Conservation (phyloP, 2,113 vertebrate genomes). For the Pygoscelis antarcticus region DNA sequence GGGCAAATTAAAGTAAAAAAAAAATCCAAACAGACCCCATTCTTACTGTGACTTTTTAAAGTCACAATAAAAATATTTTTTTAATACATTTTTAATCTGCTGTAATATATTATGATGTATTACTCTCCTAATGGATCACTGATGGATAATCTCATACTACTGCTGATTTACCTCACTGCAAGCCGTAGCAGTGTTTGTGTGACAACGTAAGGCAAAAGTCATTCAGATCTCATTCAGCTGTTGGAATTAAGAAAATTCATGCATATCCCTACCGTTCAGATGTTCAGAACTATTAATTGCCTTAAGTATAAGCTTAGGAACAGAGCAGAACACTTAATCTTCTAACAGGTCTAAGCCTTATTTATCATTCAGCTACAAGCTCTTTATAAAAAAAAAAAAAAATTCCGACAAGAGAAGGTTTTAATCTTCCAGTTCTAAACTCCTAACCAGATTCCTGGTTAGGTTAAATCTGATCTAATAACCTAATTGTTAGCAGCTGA, state of each 20-base stretch:
- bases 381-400: not conserved
- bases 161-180: not conserved
- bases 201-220: not conserved
- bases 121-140: not conserved
- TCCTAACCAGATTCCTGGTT: not conserved
- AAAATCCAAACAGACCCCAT: not conserved
- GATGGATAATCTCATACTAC: not conserved
- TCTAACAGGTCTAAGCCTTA: constrained; percentile 49
- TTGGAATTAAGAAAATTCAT: constrained; percentile 37
- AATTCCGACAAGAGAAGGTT: not conserved
- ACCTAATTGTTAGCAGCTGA: not conserved
- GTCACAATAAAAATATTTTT: not conserved
- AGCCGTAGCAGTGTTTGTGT: not conserved
- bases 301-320: constrained; percentile 44
- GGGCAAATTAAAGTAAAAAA: not conserved
- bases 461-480: not conserved
- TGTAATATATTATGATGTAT: not conserved
- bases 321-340: constrained; percentile 56
- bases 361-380: constrained; percentile 31
- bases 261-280: not conserved
- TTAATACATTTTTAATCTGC: not conserved
- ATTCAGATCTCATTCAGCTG: not conserved
- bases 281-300: constrained; percentile 43
- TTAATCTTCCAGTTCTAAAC: not conserved
- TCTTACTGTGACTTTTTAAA: not conserved